phyloP scores from a whole-genome alignment of 2,113 vertebrate genomes.

The Pterocles burchelli region DNA sequence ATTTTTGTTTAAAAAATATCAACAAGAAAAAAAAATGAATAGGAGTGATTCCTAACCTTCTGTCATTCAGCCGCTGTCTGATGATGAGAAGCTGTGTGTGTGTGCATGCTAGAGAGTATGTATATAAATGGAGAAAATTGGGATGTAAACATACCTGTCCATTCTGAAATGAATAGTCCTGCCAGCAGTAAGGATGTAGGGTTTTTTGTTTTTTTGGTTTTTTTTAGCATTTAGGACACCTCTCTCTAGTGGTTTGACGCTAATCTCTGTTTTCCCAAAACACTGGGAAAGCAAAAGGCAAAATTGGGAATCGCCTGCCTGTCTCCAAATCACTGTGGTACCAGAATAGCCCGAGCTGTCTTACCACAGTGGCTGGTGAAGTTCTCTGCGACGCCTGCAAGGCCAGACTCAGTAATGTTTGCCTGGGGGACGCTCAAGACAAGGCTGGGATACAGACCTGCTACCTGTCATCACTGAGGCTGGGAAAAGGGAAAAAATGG shows the following conservation, averaged over 20 bases:
- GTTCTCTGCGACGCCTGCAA: fast-evolving
- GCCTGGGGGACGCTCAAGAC: background rate
- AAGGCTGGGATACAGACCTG: background rate
- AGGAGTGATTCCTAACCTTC: background rate
- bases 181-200: background rate
- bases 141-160: background rate
- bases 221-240: background rate
- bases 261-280: background rate
- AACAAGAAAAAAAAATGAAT: background rate
- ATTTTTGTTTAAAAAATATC: background rate
- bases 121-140: background rate
- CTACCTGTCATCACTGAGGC: background rate
- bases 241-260: background rate
- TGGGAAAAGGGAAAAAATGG: background rate
- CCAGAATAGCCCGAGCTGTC: background rate
- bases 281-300: background rate
- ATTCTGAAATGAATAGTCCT: background rate
- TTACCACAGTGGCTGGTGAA: background rate
- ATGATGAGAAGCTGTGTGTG: background rate
- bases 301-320: background rate
- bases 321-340: background rate
- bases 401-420: background rate
- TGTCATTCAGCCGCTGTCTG: background rate
- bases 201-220: background rate
- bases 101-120: too few relatives aligned